Conservation (phyloP, 1,140 invertebrate genomes). For the Drosophila navojoa region DNA sequence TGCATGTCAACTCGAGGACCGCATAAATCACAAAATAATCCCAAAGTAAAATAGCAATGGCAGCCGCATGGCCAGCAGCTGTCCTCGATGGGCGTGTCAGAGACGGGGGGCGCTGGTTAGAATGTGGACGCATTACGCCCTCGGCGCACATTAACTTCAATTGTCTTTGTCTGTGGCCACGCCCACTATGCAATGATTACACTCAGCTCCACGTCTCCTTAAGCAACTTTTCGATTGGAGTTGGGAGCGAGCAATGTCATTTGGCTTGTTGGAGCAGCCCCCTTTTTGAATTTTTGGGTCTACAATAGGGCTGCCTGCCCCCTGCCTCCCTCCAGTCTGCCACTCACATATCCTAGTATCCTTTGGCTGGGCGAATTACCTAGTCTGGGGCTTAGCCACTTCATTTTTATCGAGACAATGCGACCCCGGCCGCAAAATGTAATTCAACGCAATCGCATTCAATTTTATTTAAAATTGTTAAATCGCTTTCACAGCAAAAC, state of each 20-base stretch:
- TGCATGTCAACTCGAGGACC: constrained; percentile 82
- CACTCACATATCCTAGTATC: constrained; percentile 17
- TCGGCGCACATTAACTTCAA: constrained; percentile 70
- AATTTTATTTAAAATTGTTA: constrained; percentile 79
- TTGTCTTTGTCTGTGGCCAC: constrained; percentile 73
- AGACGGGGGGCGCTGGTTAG: background rate
- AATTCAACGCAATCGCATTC: constrained; percentile 71
- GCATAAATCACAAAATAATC: constrained; percentile 83
- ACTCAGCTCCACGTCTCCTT: constrained; percentile 29
- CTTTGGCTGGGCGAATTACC: constrained; percentile 13
- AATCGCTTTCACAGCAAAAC: constrained; percentile 35
- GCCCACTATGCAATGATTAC: constrained; percentile 53
- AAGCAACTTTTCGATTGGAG: constrained; percentile 36
- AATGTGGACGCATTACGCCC: constrained; percentile 44
- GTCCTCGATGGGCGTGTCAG: constrained; percentile 33
- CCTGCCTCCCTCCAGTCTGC: background rate
- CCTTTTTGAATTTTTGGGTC: constrained; percentile 33
- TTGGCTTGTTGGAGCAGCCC: constrained; percentile 38
- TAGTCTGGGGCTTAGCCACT: constrained; percentile 30
- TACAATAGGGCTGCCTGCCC: constrained; percentile 1
- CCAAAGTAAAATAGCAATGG: constrained; percentile 78
- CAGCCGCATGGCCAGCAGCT: constrained; percentile 35
- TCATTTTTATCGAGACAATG: constrained; percentile 55
- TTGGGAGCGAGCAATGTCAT: constrained; percentile 45
- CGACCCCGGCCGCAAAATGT: constrained; percentile 62